phyloP scores from a whole-genome alignment of 1,140 invertebrate genomes.

The Cepaea nemoralis region DNA sequence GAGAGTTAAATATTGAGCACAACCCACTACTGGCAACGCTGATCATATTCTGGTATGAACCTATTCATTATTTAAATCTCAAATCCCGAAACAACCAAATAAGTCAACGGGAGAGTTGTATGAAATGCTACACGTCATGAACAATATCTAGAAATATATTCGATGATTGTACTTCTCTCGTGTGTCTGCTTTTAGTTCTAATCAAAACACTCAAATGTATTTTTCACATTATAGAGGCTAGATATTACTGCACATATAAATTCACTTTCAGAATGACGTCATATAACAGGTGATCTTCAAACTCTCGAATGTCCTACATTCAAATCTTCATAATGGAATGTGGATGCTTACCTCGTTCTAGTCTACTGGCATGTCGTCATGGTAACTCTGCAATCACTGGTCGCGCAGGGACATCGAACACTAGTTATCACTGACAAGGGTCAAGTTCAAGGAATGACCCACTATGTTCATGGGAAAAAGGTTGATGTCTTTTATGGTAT shows the following conservation, averaged over 20 bases:
- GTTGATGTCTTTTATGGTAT: constrained; percentile 92
- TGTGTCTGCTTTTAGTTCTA: neutral
- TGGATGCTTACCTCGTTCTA: neutral
- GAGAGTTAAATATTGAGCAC: too few relatives aligned
- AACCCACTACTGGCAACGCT: too few relatives aligned
- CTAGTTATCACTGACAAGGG: constrained; percentile 61
- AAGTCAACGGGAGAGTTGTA: too few relatives aligned
- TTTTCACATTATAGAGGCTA: neutral
- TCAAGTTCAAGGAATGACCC: constrained; percentile 51
- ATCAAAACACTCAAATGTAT: neutral
- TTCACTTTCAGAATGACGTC: neutral
- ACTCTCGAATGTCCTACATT: neutral
- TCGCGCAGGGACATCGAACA: constrained; percentile 18
- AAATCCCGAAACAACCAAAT: too few relatives aligned
- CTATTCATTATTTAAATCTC: too few relatives aligned
- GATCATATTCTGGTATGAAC: too few relatives aligned
- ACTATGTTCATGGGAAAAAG: constrained; percentile 77
- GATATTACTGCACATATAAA: neutral
- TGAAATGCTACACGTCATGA: neutral
- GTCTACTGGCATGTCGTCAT: constrained; percentile 11
- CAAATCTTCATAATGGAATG: neutral
- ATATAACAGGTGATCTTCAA: neutral
- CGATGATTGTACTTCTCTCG: too few relatives aligned
- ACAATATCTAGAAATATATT: neutral
- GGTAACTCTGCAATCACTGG: neutral